phyloP scores from a whole-genome alignment of 2,797 vertebrate genomes.

The Melanotaenia maccullochi region DNA sequence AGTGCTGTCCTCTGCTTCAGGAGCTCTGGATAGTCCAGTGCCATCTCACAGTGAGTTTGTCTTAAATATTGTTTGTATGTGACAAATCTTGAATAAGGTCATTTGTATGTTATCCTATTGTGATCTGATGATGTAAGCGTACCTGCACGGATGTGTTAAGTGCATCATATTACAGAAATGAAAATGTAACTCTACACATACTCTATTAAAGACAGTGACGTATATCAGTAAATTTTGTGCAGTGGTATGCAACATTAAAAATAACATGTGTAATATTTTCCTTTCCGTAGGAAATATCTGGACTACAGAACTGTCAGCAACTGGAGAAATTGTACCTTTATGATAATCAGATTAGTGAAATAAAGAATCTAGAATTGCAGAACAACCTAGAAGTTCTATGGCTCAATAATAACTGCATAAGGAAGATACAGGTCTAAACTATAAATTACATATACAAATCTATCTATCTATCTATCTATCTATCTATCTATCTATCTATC shows the following conservation, averaged over 20 bases:
- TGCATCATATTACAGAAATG: neutral
- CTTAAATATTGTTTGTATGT: neutral
- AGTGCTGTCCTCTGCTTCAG: conserved; percentile 79
- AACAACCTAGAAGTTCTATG: conserved; percentile 81
- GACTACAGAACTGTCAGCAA: conserved; percentile 80
- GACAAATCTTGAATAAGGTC: neutral
- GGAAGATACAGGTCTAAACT: conserved; percentile 80
- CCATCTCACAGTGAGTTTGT: conserved; percentile 80
- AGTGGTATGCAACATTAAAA: neutral
- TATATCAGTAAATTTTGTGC: neutral
- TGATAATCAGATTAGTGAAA: conserved; percentile 85
- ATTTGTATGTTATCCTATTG: neutral
- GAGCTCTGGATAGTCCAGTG: conserved; percentile 91
- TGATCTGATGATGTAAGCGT: neutral
- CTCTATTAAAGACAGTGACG: neutral
- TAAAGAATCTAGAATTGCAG: conserved; percentile 81
- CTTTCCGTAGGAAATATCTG: conserved; percentile 80
- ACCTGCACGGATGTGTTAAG: no score
- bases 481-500: neutral
- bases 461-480: neutral
- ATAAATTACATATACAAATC: neutral
- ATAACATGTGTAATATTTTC: conserved; percentile 10
- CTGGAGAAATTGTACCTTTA: conserved; percentile 88
- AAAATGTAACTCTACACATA: no score
- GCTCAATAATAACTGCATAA: conserved; percentile 87